Conservation (phyloP, 2,888 invertebrate species). For the Cremastobaeus sp. region DNA sequence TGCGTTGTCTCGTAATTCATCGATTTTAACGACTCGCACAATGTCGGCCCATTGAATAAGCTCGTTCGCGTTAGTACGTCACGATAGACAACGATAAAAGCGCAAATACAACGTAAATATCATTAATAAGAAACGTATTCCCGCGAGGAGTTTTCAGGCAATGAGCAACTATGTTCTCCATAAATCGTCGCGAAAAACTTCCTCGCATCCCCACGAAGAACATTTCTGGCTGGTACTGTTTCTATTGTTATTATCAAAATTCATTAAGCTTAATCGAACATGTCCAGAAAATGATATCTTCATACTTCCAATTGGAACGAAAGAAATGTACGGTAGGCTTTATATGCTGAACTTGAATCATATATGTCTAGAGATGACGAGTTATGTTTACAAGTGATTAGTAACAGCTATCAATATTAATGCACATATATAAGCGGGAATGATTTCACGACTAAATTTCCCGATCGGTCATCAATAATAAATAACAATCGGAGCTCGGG, state of each 20-base stretch:
- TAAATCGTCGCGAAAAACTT: too few relatives aligned
- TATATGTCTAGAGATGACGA: slow-evolving; percentile 48
- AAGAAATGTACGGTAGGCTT: too few relatives aligned
- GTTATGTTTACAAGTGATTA: slow-evolving; percentile 48
- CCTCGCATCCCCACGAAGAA: too few relatives aligned
- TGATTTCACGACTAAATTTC: slow-evolving; percentile 51
- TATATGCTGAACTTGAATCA: slow-evolving; percentile 49
- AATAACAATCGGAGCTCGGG: slow-evolving; percentile 28
- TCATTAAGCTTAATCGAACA: too few relatives aligned
- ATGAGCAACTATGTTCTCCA: slow-evolving; percentile 8
- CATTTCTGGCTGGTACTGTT: too few relatives aligned
- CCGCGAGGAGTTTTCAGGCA: slow-evolving; percentile 31
- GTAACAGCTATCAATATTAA: slow-evolving; percentile 51
- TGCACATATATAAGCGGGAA: slow-evolving; percentile 30
- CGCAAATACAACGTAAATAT: slow-evolving; percentile 57
- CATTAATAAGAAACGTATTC: slow-evolving; percentile 53
- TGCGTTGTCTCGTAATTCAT: slow-evolving; percentile 78
- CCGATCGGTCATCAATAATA: slow-evolving; percentile 47
- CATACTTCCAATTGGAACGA: too few relatives aligned
- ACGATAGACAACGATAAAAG: slow-evolving; percentile 58
- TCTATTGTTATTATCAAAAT: too few relatives aligned
- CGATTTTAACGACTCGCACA: slow-evolving; percentile 74
- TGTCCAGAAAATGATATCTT: too few relatives aligned
- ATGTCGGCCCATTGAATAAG: slow-evolving; percentile 72
- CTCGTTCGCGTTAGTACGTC: slow-evolving; percentile 63